Evolutionary conservation across 1,140 invertebrate species (phyloP), one percentile per base, ranked within the genome.

Genomic region (Tigriopus japonicus): DNA sequence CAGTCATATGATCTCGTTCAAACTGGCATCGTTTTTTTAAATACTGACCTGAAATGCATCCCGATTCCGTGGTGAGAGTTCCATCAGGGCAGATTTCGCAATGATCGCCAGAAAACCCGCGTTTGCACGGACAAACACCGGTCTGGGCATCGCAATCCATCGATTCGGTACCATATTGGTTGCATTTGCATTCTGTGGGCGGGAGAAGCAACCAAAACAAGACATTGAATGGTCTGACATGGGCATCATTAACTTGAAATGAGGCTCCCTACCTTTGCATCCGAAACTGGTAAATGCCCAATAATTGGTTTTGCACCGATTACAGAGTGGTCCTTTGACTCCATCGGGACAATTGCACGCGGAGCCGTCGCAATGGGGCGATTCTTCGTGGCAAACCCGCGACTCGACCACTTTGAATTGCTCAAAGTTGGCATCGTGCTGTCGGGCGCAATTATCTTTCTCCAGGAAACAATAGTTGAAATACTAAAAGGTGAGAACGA

Each of bases 201-300:
- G 10, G n/a, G n/a, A 49, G 21, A 21, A 49, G 45, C 12, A 49
- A 49, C 45, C 45, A 49, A 15, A 49, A 49, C 21, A 49, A 49
- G 21, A 17, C n/a, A 49, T 49, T 49, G n/a, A 49, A 3, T 21
- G 3, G 45, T 49, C 21, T 12, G n/a, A 17, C n/a, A 15, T 17
- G 21, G 21, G 21, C 21, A 49, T 21, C n/a, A 49, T 49, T 49
- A 17, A 17, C 2, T 12, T 10, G 3, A 12, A 49, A 21, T 49
- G n/a, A 10, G 21, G 21, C 21, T 49, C n/a, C 45, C 45, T 10
- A 49, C n/a, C 28, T 35, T 35, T 35, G 21, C 45, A 49, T 15
- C 45, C 81, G 66, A 90, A 88, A 69, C 84, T 81, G 28, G 86
- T 84, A 62, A 94, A 72, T 6, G 88, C 89, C 88, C 88, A 90